These are phyloP conservation scores for Alligator sinensis DNA, from an alignment of 2,113 vertebrate species.

Conservation along the genomic window DNA sequence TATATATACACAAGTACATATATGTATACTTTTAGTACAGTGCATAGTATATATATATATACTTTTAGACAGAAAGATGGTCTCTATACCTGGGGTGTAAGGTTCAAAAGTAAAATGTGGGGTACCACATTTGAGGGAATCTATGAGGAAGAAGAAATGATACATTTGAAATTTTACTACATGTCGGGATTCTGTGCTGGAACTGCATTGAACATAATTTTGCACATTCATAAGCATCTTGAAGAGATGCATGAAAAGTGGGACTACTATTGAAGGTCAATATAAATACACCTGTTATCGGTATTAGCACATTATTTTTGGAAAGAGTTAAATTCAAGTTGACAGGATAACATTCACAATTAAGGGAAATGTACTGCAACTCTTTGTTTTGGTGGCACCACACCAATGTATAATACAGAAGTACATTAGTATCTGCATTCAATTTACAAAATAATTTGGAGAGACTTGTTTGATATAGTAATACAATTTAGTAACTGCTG, in stretches of 20 bases:
- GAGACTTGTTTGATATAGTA: neutral
- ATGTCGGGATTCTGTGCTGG: neutral
- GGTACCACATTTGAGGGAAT: neutral
- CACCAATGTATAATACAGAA: neutral
- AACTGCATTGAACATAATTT: neutral
- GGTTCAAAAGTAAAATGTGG: neutral
- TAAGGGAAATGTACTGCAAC: neutral
- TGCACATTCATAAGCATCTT: neutral
- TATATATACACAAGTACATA: too few species aligned
- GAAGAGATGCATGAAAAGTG: neutral
- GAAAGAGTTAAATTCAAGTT: slow-evolving; percentile 10
- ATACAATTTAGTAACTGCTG: neutral
- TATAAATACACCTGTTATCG: slow-evolving; percentile 5
- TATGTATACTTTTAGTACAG: neutral
- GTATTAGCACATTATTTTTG: neutral
- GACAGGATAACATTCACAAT: neutral
- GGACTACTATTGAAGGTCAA: neutral
- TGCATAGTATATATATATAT: too few species aligned
- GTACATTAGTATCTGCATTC: neutral
- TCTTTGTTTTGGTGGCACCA: neutral
- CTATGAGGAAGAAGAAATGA: neutral
- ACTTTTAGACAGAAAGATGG: neutral
- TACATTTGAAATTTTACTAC: neutral
- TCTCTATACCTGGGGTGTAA: neutral
- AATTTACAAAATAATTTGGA: neutral